Evolutionary conservation across 2,888 invertebrate genomes (phyloP), one percentile per base, ranked within the genome.

Genomic region (Lacanobia wlatinum): DNA sequence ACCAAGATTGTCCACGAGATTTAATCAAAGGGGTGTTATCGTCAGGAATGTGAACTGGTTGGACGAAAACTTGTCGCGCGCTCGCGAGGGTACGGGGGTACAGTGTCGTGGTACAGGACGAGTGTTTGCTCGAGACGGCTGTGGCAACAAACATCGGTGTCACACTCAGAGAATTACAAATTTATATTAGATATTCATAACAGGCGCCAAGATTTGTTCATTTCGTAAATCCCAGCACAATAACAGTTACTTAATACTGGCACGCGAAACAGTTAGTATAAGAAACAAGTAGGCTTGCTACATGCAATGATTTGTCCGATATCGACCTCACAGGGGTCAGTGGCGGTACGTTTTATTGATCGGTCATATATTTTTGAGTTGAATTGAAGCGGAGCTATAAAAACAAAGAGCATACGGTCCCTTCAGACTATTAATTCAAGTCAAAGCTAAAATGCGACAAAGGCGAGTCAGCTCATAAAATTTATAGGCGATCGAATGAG

Each of bases 401-500:
- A 92, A 92, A 90, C 88, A 90, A 91, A 89, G 87, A 90, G 89
- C 90, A 89, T 88, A 88, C 88, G 87, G 86, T 92, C 92, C 91
- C 92, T 90, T 87, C 73, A 87, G 92, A 91, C 94, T 92, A 95
- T 95, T 92, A 94, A 95, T 95, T 92, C 92, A 92, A 93, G 90
- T 92, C 92, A 92, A 92, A 91, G 91, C 90, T 91, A 90, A 92
- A 91, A 92, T 88, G 94, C 94, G 95, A 95, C 95, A 95, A 93
- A 93, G 92, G 93, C 94, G 91, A 94, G 94, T 94, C 95, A 92
- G 94, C 94, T 96, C 94, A 96, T 96, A 96, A 95, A 96, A 96
- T 96, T 96, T 96, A 96, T 96, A 93, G 96, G 93, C 96, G 96
- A 96, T 96, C 94, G 96, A 95, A 95, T 95, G 95, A 96, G 96